Conservation (phyloP, 2,113 vertebrate species). For the Nycticorax nycticorax region DNA sequence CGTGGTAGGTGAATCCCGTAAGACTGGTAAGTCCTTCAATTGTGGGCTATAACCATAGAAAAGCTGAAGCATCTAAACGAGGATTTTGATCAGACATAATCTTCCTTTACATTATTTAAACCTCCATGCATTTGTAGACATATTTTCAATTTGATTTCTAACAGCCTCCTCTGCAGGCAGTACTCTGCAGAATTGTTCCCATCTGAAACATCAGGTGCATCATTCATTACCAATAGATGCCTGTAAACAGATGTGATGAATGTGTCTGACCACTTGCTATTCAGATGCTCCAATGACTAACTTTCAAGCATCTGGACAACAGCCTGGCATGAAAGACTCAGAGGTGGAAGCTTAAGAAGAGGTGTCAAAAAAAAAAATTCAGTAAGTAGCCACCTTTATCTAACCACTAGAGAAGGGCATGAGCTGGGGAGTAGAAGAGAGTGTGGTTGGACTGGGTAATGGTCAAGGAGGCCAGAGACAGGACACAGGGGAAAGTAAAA, state of each 20-base stretch:
- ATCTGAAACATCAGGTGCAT: neutral
- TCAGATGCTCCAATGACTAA: neutral
- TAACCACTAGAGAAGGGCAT: neutral
- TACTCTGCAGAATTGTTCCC: neutral
- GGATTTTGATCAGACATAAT: neutral
- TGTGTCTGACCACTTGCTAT: neutral
- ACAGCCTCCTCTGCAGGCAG: neutral
- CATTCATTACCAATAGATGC: neutral
- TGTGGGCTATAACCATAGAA: neutral
- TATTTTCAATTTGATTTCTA: neutral
- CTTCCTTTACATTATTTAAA: neutral
- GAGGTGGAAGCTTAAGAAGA: neutral
- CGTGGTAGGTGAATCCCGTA: neutral
- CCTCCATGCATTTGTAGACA: neutral
- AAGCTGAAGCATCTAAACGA: neutral
- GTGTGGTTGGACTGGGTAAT: neutral
- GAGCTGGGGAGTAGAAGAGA: neutral
- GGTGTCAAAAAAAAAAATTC: neutral
- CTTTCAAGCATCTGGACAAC: neutral
- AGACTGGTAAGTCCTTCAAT: neutral
- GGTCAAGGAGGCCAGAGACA: neutral
- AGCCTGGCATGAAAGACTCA: neutral
- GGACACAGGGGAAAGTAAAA: neutral
- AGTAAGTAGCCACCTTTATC: neutral
- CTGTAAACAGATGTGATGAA: neutral